phyloP scores from a whole-genome alignment of 2,888 invertebrate species.

The Drepanosiphum platanoidis region DNA sequence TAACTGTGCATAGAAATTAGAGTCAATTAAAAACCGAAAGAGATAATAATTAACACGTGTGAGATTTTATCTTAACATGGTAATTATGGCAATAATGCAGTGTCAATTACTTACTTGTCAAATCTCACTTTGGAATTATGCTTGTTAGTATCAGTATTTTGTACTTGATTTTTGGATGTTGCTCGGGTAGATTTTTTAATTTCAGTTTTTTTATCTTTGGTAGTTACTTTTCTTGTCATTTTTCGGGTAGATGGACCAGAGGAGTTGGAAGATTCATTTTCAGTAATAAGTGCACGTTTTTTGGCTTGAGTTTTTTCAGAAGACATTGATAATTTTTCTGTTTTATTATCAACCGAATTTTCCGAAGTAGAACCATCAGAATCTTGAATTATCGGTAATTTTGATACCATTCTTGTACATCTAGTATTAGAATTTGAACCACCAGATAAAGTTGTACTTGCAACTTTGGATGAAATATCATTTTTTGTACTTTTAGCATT shows the following conservation, averaged over 20 bases:
- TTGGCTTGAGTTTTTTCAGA: not conserved
- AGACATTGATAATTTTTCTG: slow-evolving; percentile 2
- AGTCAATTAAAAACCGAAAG: no score
- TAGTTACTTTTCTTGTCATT: slow-evolving; percentile 4
- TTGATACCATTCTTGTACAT: slow-evolving; percentile 23
- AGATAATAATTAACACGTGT: no score
- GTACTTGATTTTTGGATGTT: not conserved
- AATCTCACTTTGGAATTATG: not conserved
- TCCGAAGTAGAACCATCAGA: slow-evolving; percentile 11
- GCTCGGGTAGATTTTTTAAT: slow-evolving; percentile 3
- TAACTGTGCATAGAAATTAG: no score
- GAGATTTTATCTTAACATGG: no score
- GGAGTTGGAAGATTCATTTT: slow-evolving; percentile 12
- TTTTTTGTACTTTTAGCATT: slow-evolving; percentile 19
- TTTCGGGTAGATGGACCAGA: not conserved
- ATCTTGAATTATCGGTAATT: not conserved
- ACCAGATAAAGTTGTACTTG: not conserved
- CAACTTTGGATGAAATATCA: slow-evolving; percentile 29
- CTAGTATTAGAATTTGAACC: not conserved
- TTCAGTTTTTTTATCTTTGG: not conserved
- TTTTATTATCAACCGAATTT: not conserved
- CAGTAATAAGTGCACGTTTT: slow-evolving; percentile 6
- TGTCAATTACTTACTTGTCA: slow-evolving; percentile 33
- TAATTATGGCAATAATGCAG: not conserved
- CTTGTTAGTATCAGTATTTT: not conserved